Evolutionary conservation across 1,140 invertebrate genomes (phyloP).

Genomic region (Cyphomyrmex costatus): DNA sequence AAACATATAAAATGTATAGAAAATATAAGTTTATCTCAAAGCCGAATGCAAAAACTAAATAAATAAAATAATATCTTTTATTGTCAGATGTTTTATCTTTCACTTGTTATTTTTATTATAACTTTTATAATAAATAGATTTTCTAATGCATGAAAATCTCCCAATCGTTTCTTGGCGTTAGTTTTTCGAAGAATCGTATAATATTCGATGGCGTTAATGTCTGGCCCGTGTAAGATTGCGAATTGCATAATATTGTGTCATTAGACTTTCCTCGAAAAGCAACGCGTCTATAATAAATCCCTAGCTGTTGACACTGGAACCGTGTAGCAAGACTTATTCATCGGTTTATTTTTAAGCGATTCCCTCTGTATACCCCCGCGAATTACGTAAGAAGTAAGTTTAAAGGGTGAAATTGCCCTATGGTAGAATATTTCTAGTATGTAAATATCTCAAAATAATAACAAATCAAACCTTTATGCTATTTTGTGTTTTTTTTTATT

Average conservation of each 20-base stretch:
- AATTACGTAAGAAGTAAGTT: slow-evolving; percentile 61
- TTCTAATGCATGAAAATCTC: not conserved
- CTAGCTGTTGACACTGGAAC: slow-evolving; percentile 70
- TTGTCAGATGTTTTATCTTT: not conserved
- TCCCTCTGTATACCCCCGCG: slow-evolving; percentile 4
- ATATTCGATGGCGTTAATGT: not conserved
- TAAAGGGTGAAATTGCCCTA: slow-evolving; percentile 60
- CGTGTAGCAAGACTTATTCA: slow-evolving; percentile 67
- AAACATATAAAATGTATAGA: no score
- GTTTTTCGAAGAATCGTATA: not conserved
- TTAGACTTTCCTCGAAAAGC: slow-evolving; percentile 72
- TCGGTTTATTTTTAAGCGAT: slow-evolving; percentile 72
- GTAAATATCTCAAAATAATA: slow-evolving; percentile 3
- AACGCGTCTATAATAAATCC: slow-evolving; percentile 71
- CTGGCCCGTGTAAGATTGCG: slow-evolving; percentile 7
- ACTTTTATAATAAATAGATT: slow-evolving; percentile 1
- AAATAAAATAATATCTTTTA: not conserved
- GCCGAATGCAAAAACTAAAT: no score
- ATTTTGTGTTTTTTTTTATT: not conserved
- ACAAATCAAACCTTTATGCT: slow-evolving; percentile 11
- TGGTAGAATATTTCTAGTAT: slow-evolving; percentile 6
- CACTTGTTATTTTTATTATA: not conserved
- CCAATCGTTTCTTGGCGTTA: not conserved
- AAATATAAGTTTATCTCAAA: no score
- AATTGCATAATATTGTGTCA: slow-evolving; percentile 73